phyloP scores from a whole-genome alignment of 2,888 invertebrate species.

The Orthosia gracilis region DNA sequence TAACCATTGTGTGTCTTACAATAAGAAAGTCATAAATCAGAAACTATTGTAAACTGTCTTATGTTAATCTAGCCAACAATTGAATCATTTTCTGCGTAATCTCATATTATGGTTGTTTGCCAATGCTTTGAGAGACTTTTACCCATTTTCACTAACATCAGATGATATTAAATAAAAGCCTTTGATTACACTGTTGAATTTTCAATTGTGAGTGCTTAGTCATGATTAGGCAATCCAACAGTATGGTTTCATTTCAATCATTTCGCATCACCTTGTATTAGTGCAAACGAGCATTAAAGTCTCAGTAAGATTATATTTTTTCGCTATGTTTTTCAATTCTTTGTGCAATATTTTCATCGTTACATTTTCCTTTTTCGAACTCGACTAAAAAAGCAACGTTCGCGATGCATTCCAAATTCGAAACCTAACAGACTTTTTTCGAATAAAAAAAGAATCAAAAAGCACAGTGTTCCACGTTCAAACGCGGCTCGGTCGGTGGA shows the following conservation, averaged over 20 bases:
- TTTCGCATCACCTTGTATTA: too few species aligned
- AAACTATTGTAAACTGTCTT: slow-evolving; percentile 30
- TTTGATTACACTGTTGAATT: too few species aligned
- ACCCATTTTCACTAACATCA: too few species aligned
- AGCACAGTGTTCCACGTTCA: slow-evolving; percentile 35
- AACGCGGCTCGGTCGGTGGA: slow-evolving; percentile 49
- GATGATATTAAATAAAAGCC: too few species aligned
- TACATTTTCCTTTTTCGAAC: too few species aligned
- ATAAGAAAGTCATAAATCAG: slow-evolving; percentile 40
- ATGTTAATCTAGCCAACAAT: slow-evolving; percentile 28
- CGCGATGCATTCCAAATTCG: slow-evolving; percentile 19
- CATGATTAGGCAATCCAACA: too few species aligned
- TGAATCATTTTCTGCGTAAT: slow-evolving; percentile 36
- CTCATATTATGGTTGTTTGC: slow-evolving; percentile 28
- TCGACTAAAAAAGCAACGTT: not conserved
- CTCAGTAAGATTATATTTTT: too few species aligned
- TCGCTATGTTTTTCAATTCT: too few species aligned
- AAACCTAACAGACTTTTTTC: slow-evolving; percentile 10
- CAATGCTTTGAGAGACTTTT: slow-evolving; percentile 1
- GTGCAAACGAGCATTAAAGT: too few species aligned
- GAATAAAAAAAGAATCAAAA: slow-evolving; percentile 16
- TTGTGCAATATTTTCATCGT: too few species aligned
- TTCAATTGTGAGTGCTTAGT: too few species aligned
- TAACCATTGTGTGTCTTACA: slow-evolving; percentile 29
- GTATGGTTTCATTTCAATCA: too few species aligned